A percentile compares a stretch with the other conserved stretches of the same genome.
Evolutionary conservation across 2,113 vertebrate genomes (phyloP).

Genomic region (Todiramphus chloris): DNA sequence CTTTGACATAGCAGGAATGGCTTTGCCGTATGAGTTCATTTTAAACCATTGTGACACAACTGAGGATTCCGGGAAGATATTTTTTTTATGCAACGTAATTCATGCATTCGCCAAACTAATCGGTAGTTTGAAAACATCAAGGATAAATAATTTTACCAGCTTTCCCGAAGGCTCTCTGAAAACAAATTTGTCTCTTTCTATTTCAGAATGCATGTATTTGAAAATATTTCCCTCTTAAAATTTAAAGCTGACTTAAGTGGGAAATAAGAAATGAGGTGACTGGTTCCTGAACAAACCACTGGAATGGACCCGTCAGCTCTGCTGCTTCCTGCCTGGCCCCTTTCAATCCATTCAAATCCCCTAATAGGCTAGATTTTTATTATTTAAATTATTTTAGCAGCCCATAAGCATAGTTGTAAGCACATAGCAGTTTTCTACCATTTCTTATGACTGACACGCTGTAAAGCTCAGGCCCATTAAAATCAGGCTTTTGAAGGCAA

Average conservation of each 20-base stretch:
- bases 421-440: neutral
- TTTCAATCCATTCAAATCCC: constrained; percentile 58
- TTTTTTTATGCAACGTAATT: constrained; percentile 18
- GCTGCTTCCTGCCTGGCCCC: constrained; percentile 56
- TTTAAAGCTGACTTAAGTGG: constrained; percentile 43
- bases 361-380: constrained; percentile 65
- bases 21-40: neutral
- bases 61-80: neutral
- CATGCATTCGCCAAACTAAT: constrained; percentile 11
- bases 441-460: neutral
- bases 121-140: neutral
- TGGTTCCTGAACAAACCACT: constrained; percentile 40
- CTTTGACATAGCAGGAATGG: constrained; percentile 23
- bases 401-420: constrained; percentile 7
- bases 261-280: constrained; percentile 29
- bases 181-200: constrained; percentile 11
- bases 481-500: neutral
- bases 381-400: constrained; percentile 65
- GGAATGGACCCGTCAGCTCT: constrained; percentile 43
- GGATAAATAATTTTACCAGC: constrained; percentile 27
- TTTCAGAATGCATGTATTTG: constrained; percentile 24
- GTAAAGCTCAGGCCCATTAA: neutral
- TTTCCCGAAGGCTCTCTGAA: neutral
- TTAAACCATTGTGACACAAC: constrained; percentile 37
- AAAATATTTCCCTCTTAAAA: constrained; percentile 40